These are phyloP conservation scores for Conistra vaccinii DNA, from an alignment of 2,888 invertebrate genomes.

Conservation along the genomic window DNA sequence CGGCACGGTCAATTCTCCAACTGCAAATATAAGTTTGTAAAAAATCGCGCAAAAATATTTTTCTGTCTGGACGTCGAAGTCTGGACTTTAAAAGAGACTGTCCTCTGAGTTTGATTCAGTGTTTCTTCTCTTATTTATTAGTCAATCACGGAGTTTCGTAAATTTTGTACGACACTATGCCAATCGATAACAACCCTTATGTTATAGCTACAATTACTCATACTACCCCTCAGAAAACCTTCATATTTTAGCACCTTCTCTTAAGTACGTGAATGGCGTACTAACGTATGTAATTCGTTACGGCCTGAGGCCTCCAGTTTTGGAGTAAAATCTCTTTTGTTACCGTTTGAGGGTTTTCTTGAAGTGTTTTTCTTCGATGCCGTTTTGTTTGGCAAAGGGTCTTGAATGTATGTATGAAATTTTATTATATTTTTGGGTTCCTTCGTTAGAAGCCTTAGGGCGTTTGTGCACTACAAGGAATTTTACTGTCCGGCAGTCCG, in stretches of 20 bases:
- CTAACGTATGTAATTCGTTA: conserved; percentile 28
- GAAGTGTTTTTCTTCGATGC: conserved; percentile 1
- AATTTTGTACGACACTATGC: conserved; percentile 1
- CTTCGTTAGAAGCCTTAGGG: no score
- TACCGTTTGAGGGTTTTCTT: conserved; percentile 13
- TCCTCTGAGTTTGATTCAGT: no score
- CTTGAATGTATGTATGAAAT: neutral
- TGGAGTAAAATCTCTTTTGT: conserved; percentile 43
- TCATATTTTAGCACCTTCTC: conserved; percentile 44
- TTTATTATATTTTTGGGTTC: neutral
- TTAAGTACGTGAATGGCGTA: conserved; percentile 49
- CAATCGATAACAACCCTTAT: conserved; percentile 18
- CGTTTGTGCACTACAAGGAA: no score
- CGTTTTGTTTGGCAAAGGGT: conserved; percentile 32
- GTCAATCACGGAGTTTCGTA: neutral
- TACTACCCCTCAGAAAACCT: conserved; percentile 24
- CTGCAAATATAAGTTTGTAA: no score
- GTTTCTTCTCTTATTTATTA: neutral
- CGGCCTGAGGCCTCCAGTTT: neutral
- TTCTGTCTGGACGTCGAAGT: no score
- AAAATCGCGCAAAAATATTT: no score
- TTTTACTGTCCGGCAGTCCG: no score
- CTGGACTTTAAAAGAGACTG: no score
- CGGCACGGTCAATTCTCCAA: no score
- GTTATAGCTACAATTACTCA: conserved; percentile 4